These are phyloP conservation scores for Hemiprocne comata DNA, from an alignment of 2,113 vertebrate genomes.

Conservation along the genomic window DNA sequence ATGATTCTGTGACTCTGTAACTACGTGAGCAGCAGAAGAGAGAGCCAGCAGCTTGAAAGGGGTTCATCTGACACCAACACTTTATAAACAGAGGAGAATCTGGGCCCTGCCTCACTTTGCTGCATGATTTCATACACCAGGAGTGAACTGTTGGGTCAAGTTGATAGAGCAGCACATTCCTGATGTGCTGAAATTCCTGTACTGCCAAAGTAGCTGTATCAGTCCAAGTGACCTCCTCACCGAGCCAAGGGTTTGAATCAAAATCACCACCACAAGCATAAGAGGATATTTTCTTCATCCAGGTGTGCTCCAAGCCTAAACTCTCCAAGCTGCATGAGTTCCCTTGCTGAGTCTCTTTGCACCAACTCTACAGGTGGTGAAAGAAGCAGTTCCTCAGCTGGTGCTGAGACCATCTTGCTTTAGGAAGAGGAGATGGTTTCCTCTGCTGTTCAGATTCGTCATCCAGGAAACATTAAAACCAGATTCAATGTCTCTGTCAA, in stretches of 20 bases:
- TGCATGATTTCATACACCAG: fast-evolving
- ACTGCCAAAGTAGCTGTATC: neutral
- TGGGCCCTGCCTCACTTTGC: neutral
- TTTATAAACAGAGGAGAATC: neutral
- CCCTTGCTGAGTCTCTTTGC: neutral
- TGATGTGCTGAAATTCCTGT: neutral
- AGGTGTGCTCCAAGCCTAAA: neutral
- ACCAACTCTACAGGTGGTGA: neutral
- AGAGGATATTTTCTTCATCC: neutral
- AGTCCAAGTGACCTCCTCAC: fast-evolving
- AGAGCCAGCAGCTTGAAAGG: neutral
- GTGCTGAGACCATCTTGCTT: neutral
- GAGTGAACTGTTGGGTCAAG: neutral
- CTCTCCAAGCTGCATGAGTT: neutral
- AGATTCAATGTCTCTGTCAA: neutral
- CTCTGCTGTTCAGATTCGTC: neutral
- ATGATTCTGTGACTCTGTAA: too few relatives aligned
- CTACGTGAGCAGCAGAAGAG: fast-evolving
- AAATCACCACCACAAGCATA: neutral
- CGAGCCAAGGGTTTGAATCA: neutral
- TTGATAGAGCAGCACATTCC: neutral
- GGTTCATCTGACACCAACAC: neutral
- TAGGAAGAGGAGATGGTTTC: neutral
- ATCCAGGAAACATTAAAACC: neutral
- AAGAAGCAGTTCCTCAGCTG: neutral